A percentile compares a stretch with the other conserved stretches of the same genome.
Evolutionary conservation across 2,888 invertebrate genomes (phyloP).

Genomic region (Caenorhabditis imperialis): DNA sequence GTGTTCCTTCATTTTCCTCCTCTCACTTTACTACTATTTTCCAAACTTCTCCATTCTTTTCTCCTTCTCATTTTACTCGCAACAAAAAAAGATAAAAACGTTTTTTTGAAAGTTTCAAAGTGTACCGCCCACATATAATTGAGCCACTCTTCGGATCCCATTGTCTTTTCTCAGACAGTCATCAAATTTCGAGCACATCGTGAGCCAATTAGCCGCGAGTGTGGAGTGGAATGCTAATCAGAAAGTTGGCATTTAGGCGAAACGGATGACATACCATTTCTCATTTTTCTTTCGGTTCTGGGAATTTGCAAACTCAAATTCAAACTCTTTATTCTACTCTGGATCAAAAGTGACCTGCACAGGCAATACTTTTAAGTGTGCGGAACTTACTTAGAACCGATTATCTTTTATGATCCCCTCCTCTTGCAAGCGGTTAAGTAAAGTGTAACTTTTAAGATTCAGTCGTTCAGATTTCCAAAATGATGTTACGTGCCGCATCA

Average conservation of each 20-base stretch:
- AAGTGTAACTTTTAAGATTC: slow-evolving; percentile 8
- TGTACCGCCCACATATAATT: slow-evolving; percentile 30
- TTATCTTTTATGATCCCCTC: no score
- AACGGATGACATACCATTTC: slow-evolving; percentile 5
- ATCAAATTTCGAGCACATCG: slow-evolving; percentile 41
- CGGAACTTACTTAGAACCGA: no score
- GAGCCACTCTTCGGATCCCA: slow-evolving; percentile 3
- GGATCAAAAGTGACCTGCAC: no score
- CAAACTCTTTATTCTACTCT: no score
- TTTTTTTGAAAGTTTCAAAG: slow-evolving; percentile 16
- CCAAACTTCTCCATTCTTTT: no score
- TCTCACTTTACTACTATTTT: no score
- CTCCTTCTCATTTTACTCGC: background rate
- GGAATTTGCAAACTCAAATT: no score
- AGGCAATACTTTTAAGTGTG: slow-evolving; percentile 1
- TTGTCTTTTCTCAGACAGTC: slow-evolving; percentile 26
- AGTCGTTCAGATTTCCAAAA: slow-evolving; percentile 23
- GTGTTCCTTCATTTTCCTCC: no score
- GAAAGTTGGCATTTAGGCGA: no score
- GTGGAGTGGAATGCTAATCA: slow-evolving; percentile 30
- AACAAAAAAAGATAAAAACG: slow-evolving; percentile 10
- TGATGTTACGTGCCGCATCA: slow-evolving; percentile 26
- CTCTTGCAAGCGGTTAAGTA: background rate
- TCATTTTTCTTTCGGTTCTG: background rate
- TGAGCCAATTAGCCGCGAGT: slow-evolving; percentile 30